Conservation (phyloP, 2,888 invertebrate genomes). For the Unio delphinus region DNA sequence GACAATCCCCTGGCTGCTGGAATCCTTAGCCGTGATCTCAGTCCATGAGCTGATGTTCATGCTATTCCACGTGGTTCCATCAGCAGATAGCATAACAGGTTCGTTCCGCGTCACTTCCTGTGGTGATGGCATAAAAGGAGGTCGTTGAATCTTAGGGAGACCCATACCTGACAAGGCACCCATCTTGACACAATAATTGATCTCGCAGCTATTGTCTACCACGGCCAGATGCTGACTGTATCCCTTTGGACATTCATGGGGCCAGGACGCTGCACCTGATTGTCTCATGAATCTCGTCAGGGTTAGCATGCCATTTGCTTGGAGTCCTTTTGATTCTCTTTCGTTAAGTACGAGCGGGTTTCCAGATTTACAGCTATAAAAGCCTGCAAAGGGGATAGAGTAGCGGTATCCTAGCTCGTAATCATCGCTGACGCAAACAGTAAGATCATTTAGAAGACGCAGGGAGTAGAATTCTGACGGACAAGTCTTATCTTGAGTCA, state of each 20-base stretch:
- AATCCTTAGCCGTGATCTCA: too few species aligned
- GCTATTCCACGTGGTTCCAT: conserved; percentile 34
- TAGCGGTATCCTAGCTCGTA: conserved; percentile 43
- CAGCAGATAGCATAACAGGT: conserved; percentile 29
- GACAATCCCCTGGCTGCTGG: too few species aligned
- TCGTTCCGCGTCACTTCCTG: conserved; percentile 4
- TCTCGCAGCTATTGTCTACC: conserved; percentile 53
- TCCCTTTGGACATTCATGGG: conserved; percentile 50
- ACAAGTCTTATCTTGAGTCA: conserved; percentile 44
- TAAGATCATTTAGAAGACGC: conserved; percentile 35
- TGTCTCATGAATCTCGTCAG: conserved; percentile 26
- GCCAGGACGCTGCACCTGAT: conserved; percentile 36
- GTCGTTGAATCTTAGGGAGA: conserved; percentile 47
- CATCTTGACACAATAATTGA: conserved; percentile 53
- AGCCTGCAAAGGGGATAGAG: conserved; percentile 58
- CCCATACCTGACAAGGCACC: conserved; percentile 43
- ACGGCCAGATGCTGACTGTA: conserved; percentile 57
- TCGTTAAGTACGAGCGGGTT: conserved; percentile 39
- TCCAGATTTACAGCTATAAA: conserved; percentile 54
- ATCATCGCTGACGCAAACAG: conserved; percentile 60
- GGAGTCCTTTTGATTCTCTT: too few species aligned
- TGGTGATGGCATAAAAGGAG: conserved; percentile 50
- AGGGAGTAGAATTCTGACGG: conserved; percentile 48
- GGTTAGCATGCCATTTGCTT: too few species aligned
- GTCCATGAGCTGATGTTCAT: not conserved